A percentile compares a stretch with the other conserved stretches of the same genome.
Conservation (phyloP, 2,888 invertebrate species). For the Troides oblongomaculatus region DNA sequence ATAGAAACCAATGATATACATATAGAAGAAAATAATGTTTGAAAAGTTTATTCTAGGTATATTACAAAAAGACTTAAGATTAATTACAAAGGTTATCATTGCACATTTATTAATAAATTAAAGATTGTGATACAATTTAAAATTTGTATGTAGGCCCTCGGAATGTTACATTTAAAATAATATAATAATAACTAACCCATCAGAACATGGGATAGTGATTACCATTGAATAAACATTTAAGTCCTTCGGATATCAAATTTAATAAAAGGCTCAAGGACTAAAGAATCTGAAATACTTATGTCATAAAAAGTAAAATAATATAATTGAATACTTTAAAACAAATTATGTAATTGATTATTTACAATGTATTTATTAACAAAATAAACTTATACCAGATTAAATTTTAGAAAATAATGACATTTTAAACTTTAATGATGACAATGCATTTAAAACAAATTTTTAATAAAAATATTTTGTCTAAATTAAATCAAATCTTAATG, state of each 20-base stretch:
- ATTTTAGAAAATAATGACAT: no score
- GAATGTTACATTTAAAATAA: constrained; percentile 42
- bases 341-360: neutral
- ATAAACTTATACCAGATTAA: neutral
- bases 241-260: neutral
- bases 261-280: neutral
- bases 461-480: constrained; percentile 20
- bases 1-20: neutral
- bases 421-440: no score
- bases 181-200: constrained; percentile 18
- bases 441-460: neutral
- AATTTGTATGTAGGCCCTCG: constrained; percentile 39
- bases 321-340: no score
- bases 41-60: constrained; percentile 13
- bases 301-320: no score
- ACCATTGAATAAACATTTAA: neutral
- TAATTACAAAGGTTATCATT: constrained; percentile 35
- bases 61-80: constrained; percentile 32
- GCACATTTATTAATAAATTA: constrained; percentile 7
- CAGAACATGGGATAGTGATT: neutral
- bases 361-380: neutral
- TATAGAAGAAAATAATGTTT: neutral
- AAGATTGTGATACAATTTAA: constrained; percentile 15
- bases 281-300: neutral
- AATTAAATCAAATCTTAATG: constrained; percentile 13